Conservation (phyloP, 2,888 invertebrate genomes). For the Dasypogon diadema region DNA sequence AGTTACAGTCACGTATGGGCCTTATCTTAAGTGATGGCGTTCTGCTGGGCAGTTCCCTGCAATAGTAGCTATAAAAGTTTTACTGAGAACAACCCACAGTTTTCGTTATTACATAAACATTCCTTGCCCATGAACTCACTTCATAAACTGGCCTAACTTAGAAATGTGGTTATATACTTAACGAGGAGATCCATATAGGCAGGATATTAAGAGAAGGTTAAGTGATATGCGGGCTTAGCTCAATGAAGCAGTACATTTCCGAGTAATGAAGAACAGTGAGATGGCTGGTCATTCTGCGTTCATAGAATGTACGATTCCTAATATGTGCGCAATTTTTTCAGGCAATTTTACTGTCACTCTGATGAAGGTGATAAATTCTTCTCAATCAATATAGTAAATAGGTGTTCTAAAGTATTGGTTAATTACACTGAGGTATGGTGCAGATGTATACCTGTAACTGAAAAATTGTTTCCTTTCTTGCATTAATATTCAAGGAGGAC, state of each 20-base stretch:
- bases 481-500: too few relatives aligned
- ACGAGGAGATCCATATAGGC: not conserved
- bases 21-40: constrained; percentile 52
- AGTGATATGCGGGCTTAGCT: constrained; percentile 26
- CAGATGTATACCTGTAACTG: too few relatives aligned
- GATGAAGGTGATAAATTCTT: too few relatives aligned
- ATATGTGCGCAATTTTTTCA: too few relatives aligned
- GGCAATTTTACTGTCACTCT: too few relatives aligned
- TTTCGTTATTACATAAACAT: constrained; percentile 27
- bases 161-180: constrained; percentile 1
- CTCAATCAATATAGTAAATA: too few relatives aligned
- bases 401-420: too few relatives aligned
- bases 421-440: too few relatives aligned
- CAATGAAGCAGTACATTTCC: constrained; percentile 13
- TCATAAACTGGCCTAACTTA: constrained; percentile 26
- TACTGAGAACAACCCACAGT: constrained; percentile 1
- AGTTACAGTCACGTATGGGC: constrained; percentile 52
- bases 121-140: constrained; percentile 40
- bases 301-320: too few relatives aligned
- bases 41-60: constrained; percentile 24
- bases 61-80: constrained; percentile 33
- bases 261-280: too few relatives aligned
- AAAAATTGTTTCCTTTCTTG: too few relatives aligned
- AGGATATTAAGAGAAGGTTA: constrained; percentile 9
- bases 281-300: too few relatives aligned